phyloP scores from a whole-genome alignment of 2,113 vertebrate genomes.

The Otus sunia region DNA sequence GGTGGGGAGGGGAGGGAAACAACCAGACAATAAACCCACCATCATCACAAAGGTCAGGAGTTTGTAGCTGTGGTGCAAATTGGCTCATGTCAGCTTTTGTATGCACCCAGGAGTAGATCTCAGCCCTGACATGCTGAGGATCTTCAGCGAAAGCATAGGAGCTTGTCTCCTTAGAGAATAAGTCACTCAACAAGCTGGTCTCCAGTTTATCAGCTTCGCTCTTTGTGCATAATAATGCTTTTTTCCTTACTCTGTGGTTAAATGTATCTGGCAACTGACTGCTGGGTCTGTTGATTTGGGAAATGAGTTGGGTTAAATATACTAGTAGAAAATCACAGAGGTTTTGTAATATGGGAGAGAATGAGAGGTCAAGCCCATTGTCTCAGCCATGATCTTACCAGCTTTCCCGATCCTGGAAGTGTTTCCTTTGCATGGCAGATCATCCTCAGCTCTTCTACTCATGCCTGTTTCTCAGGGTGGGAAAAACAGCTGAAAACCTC shows the following conservation, averaged over 20 bases:
- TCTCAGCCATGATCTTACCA: neutral
- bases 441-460: neutral
- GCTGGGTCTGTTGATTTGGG: neutral
- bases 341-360: neutral
- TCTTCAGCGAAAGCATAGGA: neutral
- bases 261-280: neutral
- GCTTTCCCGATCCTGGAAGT: neutral
- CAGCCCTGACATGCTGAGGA: neutral
- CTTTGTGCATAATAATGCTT: neutral
- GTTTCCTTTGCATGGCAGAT: neutral
- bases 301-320: neutral
- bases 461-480: neutral
- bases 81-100: neutral
- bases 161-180: neutral
- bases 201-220: neutral
- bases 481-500: constrained; percentile 10
- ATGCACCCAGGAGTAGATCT: neutral
- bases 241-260: neutral
- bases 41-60: neutral
- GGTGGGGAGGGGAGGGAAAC: too few species aligned
- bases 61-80: neutral
- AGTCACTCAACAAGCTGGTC: neutral
- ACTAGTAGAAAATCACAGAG: neutral
- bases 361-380: neutral
- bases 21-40: neutral